Conservation (phyloP, 2,797 vertebrate genomes). For the Kryptolebias ocellatus region DNA sequence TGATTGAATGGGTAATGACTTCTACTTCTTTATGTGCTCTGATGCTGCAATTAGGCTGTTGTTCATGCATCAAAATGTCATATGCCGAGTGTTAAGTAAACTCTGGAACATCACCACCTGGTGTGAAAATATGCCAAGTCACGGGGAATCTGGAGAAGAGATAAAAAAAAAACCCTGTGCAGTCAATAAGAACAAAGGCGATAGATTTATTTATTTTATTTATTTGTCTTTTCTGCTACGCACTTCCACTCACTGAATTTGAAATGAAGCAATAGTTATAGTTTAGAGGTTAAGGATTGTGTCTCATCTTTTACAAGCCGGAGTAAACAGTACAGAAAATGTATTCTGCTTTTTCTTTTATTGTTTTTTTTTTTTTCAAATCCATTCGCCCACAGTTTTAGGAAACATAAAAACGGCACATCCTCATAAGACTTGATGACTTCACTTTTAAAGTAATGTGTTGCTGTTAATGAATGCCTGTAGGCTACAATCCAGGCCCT, state of each 20-base stretch:
- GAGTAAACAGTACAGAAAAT: neutral
- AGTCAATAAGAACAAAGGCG: constrained; percentile 8
- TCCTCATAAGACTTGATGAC: constrained; percentile 6
- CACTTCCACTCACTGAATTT: neutral
- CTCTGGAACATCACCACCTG: constrained; percentile 30
- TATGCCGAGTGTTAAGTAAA: constrained; percentile 15
- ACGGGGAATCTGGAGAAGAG: constrained; percentile 11
- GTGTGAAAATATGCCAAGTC: constrained; percentile 31
- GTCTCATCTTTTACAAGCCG: constrained; percentile 11
- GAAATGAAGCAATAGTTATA: constrained; percentile 15
- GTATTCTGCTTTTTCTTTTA: no score
- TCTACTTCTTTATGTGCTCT: constrained; percentile 14
- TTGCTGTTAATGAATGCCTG: constrained; percentile 11
- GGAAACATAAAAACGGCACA: constrained; percentile 7
- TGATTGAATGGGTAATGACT: constrained; percentile 35
- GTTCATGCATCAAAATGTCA: constrained; percentile 32
- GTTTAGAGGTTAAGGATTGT: constrained; percentile 20
- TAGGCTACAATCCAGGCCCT: neutral
- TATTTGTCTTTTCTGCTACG: neutral
- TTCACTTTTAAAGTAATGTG: neutral
- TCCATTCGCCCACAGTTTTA: neutral
- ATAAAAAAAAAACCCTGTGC: neutral
- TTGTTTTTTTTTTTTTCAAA: neutral
- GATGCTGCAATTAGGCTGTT: constrained; percentile 30
- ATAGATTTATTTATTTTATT: neutral